Evolutionary conservation across 2,113 vertebrate genomes (phyloP), one percentile per base, ranked within the genome.

Genomic region (Lasiurus borealis): DNA sequence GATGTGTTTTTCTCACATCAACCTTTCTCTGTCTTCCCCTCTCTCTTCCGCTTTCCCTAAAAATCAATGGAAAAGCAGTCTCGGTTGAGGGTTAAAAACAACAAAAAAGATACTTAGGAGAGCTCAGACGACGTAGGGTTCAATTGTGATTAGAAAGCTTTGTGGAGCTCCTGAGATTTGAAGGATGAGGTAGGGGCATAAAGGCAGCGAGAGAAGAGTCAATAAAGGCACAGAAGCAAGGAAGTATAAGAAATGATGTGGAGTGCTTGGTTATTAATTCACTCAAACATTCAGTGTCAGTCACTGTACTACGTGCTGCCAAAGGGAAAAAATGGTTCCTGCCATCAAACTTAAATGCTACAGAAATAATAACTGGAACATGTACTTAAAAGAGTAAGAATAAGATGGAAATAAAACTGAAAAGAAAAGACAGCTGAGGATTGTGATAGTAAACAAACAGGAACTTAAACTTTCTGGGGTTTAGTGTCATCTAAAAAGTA

Each of bases 301-400:
- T 36, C 29, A 36, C 11, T 78, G 72, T 62, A 48, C 29, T 40
- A 8, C 44, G 34, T 40, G 19, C 11, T 93, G 2, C 40, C 25
- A 13, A 80, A 48, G 77, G 21, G 6, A 14, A 27, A 8, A 23
- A 54, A 19, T 1, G 6, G 36, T 46, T 11, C 34, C 57, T 87
- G 19, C 81, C 46, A 25, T 81, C 27, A 48, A 46, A 11, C 12
- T 68, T n/a, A 75, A 75, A 5, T 68, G 48, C 88, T 54, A 66
- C 13, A 27, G 50, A 92, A 85, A 88, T 88, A 76, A 50, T 71
- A 12, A 92, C 48, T 75, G 69, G 88, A 72, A 90, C 27, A 4
- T 83, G 29, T 59, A 57, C 48, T 48, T 90, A 57, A 36, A 81
- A 48, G 54, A 52, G 7, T 59, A 76, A 92, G 27, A 83, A 77